Conservation (phyloP, 2,888 invertebrate species). For the Eupithecia subumbrata region DNA sequence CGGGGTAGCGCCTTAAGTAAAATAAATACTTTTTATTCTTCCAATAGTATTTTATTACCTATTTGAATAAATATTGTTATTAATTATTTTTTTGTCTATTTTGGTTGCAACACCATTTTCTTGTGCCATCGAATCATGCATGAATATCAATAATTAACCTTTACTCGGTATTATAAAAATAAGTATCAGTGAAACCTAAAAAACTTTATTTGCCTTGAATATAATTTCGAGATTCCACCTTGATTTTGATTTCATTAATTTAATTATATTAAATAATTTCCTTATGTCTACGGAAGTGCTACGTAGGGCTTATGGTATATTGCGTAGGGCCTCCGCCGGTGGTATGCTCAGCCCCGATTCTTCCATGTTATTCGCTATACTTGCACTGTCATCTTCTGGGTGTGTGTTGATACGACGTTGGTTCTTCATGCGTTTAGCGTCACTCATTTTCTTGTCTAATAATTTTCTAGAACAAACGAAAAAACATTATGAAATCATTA, state of each 20-base stretch:
- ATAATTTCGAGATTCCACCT: not conserved
- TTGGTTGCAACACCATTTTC: not conserved
- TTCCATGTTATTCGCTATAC: constrained; percentile 75
- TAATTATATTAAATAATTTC: not conserved
- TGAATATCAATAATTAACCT: not conserved
- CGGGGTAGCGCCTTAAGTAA: too few relatives aligned
- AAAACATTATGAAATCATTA: not conserved
- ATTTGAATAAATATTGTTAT: too few relatives aligned
- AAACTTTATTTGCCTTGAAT: not conserved
- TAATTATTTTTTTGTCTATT: not conserved
- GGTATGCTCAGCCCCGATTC: constrained; percentile 65
- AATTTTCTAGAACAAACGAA: constrained; percentile 71
- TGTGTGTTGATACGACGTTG: constrained; percentile 59
- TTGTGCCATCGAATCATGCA: not conserved
- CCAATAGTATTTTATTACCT: too few relatives aligned
- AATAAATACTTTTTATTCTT: not conserved
- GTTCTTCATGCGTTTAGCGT: constrained; percentile 66
- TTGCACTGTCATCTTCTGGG: constrained; percentile 61
- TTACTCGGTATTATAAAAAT: not conserved
- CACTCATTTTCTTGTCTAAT: constrained; percentile 70
- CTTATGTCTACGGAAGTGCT: constrained; percentile 2
- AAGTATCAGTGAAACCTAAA: not conserved
- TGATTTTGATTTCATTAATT: not conserved
- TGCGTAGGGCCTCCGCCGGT: constrained; percentile 64
- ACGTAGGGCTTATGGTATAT: constrained; percentile 59